phyloP scores from a whole-genome alignment of 2,113 vertebrate genomes.

The Gopherus evgoodei region DNA sequence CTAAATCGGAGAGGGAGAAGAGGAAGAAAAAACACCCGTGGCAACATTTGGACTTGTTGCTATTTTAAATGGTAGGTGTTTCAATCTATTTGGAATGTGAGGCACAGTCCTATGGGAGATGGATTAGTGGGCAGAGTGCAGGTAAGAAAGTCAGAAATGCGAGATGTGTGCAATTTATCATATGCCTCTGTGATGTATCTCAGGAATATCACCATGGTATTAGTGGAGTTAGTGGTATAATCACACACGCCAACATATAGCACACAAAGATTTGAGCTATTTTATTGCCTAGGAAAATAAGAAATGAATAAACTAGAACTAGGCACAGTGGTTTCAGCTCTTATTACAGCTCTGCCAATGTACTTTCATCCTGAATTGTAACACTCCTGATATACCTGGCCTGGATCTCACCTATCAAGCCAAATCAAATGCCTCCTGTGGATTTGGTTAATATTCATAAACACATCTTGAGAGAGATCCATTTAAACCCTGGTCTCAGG shows the following conservation, averaged over 20 bases:
- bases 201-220: accelerated
- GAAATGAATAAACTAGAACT: neutral
- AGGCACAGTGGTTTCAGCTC: neutral
- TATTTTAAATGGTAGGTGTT: neutral
- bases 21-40: neutral
- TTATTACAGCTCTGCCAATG: neutral
- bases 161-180: neutral
- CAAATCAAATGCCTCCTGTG: neutral
- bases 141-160: neutral
- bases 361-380: neutral
- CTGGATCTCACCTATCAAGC: neutral
- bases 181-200: neutral
- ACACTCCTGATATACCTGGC: neutral
- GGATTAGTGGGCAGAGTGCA: neutral
- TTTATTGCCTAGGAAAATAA: neutral
- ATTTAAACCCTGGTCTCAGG: neutral
- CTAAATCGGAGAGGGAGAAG: neutral
- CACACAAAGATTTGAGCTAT: neutral
- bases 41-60: neutral
- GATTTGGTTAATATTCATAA: neutral
- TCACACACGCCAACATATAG: neutral
- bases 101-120: neutral
- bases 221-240: neutral
- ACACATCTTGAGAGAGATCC: neutral
- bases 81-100: neutral